phyloP scores from a whole-genome alignment of 2,888 invertebrate species.

The Amphipyra tragopoginis region DNA sequence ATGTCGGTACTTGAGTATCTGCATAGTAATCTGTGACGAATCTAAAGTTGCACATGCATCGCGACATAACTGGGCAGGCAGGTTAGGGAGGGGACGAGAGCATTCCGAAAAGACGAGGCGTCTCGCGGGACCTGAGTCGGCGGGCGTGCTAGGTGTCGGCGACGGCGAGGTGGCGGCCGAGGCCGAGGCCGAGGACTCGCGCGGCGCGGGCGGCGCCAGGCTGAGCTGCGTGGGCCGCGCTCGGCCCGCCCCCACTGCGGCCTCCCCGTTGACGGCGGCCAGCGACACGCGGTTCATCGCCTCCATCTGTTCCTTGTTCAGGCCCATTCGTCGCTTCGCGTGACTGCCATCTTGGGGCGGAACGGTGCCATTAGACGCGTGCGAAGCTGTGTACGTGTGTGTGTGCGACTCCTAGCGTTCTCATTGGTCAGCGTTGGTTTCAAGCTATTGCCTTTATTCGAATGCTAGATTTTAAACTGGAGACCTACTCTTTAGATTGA shows the following conservation, averaged over 20 bases:
- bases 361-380: constrained; percentile 84
- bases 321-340: constrained; percentile 90
- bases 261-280: constrained; percentile 68
- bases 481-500: background rate
- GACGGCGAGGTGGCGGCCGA: constrained; percentile 85
- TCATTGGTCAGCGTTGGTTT: constrained; percentile 53
- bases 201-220: constrained; percentile 75
- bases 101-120: constrained; percentile 73
- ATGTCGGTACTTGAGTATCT: constrained; percentile 15
- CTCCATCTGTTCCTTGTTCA: constrained; percentile 90
- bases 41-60: constrained; percentile 45
- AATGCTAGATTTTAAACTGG: constrained; percentile 32
- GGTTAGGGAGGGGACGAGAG: constrained; percentile 69
- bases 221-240: constrained; percentile 85
- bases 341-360: constrained; percentile 90
- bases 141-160: constrained; percentile 89
- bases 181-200: constrained; percentile 65
- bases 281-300: constrained; percentile 88
- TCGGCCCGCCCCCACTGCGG: constrained; percentile 68
- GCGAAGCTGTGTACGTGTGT: constrained; percentile 69
- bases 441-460: constrained; percentile 27
- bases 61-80: constrained; percentile 49
- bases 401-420: constrained; percentile 48
- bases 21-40: constrained; percentile 35
- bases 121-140: constrained; percentile 87